These are phyloP conservation scores for Eupithecia subumbrata DNA, from an alignment of 2,888 invertebrate genomes.

Conservation along the genomic window DNA sequence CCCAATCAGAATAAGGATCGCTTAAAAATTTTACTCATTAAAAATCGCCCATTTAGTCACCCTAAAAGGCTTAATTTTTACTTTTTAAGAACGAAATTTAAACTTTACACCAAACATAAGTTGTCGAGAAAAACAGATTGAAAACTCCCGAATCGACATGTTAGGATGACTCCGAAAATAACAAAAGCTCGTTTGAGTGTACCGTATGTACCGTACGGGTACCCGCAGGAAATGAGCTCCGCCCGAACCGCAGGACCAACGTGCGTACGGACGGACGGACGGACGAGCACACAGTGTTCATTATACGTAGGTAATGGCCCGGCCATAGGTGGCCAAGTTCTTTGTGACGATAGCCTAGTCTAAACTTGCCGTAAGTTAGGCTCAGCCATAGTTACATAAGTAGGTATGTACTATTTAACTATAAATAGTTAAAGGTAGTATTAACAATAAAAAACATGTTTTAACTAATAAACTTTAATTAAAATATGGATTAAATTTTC, in stretches of 20 bases:
- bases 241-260: slow-evolving; percentile 23
- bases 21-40: background rate
- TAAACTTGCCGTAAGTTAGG: background rate
- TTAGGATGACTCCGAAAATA: slow-evolving; percentile 25
- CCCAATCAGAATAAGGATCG: background rate
- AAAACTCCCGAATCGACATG: slow-evolving; percentile 7
- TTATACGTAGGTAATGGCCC: no score
- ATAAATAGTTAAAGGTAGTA: no score
- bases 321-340: no score
- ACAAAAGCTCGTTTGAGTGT: slow-evolving; percentile 39
- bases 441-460: no score
- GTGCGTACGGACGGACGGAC: slow-evolving; percentile 15
- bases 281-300: background rate
- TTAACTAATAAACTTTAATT: background rate
- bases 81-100: background rate
- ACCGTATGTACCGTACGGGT: slow-evolving; percentile 46
- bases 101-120: background rate
- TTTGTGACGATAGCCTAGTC: background rate
- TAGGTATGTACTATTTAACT: no score
- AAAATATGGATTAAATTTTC: background rate
- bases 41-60: background rate
- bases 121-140: background rate
- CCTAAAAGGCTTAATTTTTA: background rate
- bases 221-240: slow-evolving; percentile 64
- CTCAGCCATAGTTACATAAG: no score